phyloP scores from a whole-genome alignment of 1,140 invertebrate genomes.

The Acromyrmex charruanus region DNA sequence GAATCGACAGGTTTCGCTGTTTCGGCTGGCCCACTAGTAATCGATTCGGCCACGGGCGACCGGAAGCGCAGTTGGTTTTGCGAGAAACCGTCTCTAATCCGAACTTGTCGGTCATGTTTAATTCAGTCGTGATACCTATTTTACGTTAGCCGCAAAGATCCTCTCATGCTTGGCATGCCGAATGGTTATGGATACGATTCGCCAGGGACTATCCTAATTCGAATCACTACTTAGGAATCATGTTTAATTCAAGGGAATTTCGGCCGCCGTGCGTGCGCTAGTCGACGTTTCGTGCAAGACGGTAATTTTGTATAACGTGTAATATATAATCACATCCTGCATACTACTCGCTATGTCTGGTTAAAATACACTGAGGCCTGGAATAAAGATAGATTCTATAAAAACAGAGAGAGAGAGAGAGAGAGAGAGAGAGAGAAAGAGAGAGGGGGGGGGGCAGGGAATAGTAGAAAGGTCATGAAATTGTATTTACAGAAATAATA shows the following conservation, averaged over 20 bases:
- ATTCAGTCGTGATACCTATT: constrained; percentile 66
- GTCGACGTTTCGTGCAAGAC: constrained; percentile 52
- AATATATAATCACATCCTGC: constrained; percentile 56
- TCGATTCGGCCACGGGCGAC: constrained; percentile 63
- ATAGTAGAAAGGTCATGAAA: neutral
- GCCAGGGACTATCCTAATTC: constrained; percentile 59
- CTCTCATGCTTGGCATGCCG: constrained; percentile 30
- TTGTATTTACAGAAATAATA: constrained; percentile 42
- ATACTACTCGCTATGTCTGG: constrained; percentile 3
- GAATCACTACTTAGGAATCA: constrained; percentile 69
- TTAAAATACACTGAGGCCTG: constrained; percentile 17
- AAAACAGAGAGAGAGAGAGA: neutral
- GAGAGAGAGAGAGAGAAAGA: no score
- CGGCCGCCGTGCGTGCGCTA: constrained; percentile 30
- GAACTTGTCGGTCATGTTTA: constrained; percentile 70
- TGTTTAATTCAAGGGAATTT: constrained; percentile 70
- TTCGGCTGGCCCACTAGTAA: constrained; percentile 55
- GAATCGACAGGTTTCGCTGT: constrained; percentile 69
- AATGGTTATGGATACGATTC: constrained; percentile 59
- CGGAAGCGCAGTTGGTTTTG: constrained; percentile 51
- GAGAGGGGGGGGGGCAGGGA: no score
- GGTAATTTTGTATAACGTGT: constrained; percentile 58
- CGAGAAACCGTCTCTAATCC: constrained; percentile 61
- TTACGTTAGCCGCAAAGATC: constrained; percentile 61
- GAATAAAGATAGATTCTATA: constrained; percentile 21